Conservation (phyloP, 2,888 invertebrate genomes). For the Acronicta leporina region DNA sequence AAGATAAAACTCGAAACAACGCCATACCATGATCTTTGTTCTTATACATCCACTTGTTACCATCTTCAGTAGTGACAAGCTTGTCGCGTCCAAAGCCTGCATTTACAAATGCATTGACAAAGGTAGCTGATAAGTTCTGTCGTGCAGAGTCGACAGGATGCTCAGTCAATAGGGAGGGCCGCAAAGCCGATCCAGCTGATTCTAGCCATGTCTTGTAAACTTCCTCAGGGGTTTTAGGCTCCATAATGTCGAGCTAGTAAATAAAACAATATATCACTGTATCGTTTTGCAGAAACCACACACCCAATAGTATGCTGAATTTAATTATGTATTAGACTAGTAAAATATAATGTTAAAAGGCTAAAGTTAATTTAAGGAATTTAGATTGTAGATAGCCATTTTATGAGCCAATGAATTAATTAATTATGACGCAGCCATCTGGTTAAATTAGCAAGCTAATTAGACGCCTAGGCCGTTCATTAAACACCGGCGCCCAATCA, state of each 20-base stretch:
- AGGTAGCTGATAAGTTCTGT: constrained; percentile 98
- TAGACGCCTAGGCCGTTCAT: no score
- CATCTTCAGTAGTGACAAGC: constrained; percentile 95
- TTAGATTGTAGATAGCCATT: no score
- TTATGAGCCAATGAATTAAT: no score
- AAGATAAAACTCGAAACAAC: not conserved
- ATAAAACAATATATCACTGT: not conserved
- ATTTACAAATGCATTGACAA: constrained; percentile 99
- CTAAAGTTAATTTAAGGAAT: no score
- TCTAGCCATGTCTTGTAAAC: constrained; percentile 99
- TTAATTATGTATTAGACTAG: no score
- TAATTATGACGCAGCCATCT: no score
- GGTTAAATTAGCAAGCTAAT: no score
- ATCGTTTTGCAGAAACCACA: no score
- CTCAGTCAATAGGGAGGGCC: constrained; percentile 92
- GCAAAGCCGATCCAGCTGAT: constrained; percentile 90
- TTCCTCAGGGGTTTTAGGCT: constrained; percentile 99
- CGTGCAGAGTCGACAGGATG: constrained; percentile 97
- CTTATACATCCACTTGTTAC: constrained; percentile 97
- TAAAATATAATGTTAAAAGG: no score
- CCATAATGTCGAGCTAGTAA: constrained; percentile 97
- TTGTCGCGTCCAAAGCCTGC: constrained; percentile 99
- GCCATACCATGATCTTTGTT: constrained; percentile 96
- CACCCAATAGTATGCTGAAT: no score
- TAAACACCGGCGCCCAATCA: no score